phyloP scores from a whole-genome alignment of 2,113 vertebrate genomes.

The Hyla sarda region DNA sequence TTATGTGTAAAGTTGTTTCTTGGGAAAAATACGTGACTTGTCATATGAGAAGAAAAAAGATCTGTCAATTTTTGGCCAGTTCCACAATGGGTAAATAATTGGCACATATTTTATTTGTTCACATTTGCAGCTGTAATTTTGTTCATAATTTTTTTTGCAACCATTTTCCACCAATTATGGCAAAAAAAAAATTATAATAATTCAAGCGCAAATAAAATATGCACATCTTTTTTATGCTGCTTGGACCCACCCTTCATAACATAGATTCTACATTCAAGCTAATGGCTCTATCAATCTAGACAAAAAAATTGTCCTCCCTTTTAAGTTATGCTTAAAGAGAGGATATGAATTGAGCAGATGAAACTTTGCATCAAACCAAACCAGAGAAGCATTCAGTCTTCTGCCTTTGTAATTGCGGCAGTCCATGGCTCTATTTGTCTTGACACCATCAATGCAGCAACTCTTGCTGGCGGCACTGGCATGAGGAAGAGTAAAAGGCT shows the following conservation, averaged over 20 bases:
- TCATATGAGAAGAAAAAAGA: not conserved
- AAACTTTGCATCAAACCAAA: slow-evolving; percentile 63
- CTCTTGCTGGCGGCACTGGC: slow-evolving; percentile 73
- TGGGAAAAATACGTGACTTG: not conserved
- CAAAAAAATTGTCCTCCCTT: not conserved
- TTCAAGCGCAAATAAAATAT: too few relatives aligned
- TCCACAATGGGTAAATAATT: too few relatives aligned
- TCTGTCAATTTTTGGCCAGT: too few relatives aligned
- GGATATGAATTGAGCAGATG: not conserved
- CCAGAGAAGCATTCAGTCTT: slow-evolving; percentile 72
- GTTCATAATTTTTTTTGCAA: too few relatives aligned
- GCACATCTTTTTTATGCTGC: too few relatives aligned
- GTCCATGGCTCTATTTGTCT: slow-evolving; percentile 75
- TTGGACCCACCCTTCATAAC: too few relatives aligned
- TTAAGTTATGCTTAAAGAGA: not conserved
- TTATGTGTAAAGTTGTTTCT: too few relatives aligned
- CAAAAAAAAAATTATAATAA: too few relatives aligned
- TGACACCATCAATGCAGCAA: slow-evolving; percentile 73
- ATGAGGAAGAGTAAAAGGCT: slow-evolving; percentile 73
- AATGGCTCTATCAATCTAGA: not conserved
- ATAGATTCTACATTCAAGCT: not conserved
- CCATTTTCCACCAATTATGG: too few relatives aligned
- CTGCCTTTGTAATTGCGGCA: slow-evolving; percentile 73
- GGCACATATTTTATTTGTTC: too few relatives aligned
- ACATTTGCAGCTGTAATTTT: too few relatives aligned